Percentiles rank a stretch among this genome's conserved stretches.
phyloP scores from a whole-genome alignment of 1,140 invertebrate genomes.

The Agrypnia vestita region DNA sequence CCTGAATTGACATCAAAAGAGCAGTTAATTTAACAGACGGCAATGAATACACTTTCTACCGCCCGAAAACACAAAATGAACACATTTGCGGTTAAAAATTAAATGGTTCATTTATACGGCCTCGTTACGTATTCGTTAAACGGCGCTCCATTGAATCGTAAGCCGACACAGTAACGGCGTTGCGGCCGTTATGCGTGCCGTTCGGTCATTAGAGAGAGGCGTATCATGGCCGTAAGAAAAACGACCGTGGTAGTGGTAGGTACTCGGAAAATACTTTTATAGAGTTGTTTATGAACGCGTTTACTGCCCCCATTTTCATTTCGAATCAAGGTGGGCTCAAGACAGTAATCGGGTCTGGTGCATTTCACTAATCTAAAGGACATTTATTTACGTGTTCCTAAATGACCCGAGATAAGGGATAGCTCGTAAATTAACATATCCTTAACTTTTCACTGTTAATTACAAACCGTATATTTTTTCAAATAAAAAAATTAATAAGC shows the following conservation, averaged over 20 bases:
- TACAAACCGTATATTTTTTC: too few species aligned
- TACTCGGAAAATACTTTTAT: conserved; percentile 55
- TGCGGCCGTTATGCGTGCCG: conserved; percentile 52
- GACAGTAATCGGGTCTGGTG: conserved; percentile 30
- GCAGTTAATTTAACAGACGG: conserved; percentile 37
- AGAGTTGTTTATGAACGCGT: conserved; percentile 57
- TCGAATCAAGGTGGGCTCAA: conserved; percentile 28
- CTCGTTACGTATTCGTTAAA: conserved; percentile 53
- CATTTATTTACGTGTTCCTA: background rate
- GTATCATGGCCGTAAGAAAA: conserved; percentile 54
- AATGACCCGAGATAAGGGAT: background rate
- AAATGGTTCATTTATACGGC: conserved; percentile 55
- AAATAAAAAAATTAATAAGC: too few species aligned
- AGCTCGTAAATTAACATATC: too few species aligned
- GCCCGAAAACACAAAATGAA: conserved; percentile 40
- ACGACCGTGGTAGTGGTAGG: conserved; percentile 34
- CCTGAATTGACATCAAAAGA: conserved; percentile 7
- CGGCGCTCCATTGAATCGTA: conserved; percentile 45
- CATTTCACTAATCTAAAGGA: conserved; percentile 33
- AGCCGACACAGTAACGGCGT: conserved; percentile 34
- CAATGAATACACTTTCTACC: conserved; percentile 30
- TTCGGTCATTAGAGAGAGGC: conserved; percentile 40
- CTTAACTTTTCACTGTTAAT: too few species aligned
- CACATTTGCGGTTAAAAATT: conserved; percentile 57
- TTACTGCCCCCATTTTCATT: conserved; percentile 56